Conservation (phyloP, 2,113 vertebrate species). For the Eulacestoma nigropectus region DNA sequence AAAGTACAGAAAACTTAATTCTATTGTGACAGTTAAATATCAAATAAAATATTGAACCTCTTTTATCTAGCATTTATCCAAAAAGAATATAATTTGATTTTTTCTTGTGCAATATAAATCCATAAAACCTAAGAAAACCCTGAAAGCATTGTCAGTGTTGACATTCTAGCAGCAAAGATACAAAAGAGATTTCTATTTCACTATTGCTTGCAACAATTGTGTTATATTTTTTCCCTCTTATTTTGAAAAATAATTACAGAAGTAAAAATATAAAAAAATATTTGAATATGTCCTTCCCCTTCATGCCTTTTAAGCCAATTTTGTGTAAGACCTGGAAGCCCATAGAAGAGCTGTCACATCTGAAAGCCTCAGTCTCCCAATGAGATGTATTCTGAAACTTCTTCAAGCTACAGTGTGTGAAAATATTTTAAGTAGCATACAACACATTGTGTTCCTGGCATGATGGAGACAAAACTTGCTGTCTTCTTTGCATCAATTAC, state of each 20-base stretch:
- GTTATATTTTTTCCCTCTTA: background rate
- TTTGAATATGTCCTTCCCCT: background rate
- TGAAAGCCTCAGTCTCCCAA: background rate
- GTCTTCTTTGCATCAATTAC: background rate
- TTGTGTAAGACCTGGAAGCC: background rate
- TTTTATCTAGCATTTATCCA: slow-evolving; percentile 27
- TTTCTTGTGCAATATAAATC: background rate
- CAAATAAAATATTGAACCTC: background rate
- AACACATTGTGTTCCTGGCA: background rate
- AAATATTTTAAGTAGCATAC: background rate
- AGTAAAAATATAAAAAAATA: background rate
- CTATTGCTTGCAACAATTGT: background rate
- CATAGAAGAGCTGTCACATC: background rate
- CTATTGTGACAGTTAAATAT: background rate
- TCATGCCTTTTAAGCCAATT: background rate
- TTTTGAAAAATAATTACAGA: background rate
- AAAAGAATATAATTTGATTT: slow-evolving; percentile 1
- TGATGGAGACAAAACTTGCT: background rate
- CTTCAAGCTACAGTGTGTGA: background rate
- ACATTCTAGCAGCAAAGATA: background rate
- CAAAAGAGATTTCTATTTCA: background rate
- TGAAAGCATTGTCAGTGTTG: background rate
- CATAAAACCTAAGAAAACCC: background rate
- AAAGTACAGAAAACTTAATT: background rate
- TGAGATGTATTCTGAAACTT: background rate